Evolutionary conservation across 1,140 invertebrate genomes (phyloP).

Genomic region (Physella acuta): DNA sequence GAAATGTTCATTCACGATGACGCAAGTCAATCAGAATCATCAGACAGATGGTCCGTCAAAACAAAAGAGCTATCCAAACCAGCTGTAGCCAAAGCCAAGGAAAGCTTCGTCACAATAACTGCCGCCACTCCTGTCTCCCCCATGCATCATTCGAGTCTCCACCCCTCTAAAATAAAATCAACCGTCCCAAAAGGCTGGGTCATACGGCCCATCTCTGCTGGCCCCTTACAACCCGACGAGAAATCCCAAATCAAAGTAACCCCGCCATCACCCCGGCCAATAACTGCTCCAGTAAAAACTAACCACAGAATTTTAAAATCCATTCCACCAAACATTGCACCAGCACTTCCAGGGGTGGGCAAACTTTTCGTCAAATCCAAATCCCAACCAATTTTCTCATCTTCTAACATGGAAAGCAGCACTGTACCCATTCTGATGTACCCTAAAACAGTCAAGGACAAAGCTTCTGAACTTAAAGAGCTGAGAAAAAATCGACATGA

Average conservation of each 20-base stretch:
- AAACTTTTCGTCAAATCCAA: constrained; percentile 26
- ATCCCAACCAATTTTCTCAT: constrained; percentile 30
- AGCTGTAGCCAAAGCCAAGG: constrained; percentile 32
- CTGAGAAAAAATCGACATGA: constrained; percentile 34
- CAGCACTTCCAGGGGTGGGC: constrained; percentile 35
- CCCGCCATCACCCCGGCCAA: constrained; percentile 30
- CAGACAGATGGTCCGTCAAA: constrained; percentile 40
- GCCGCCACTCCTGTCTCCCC: constrained; percentile 38
- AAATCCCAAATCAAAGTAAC: neutral
- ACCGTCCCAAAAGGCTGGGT: constrained; percentile 48
- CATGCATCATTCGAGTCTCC: constrained; percentile 38
- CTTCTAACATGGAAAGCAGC: constrained; percentile 32
- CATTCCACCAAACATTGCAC: constrained; percentile 35
- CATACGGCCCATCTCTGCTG: constrained; percentile 51
- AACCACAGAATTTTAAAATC: constrained; percentile 34
- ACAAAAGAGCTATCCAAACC: constrained; percentile 36
- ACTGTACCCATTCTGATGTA: constrained; percentile 57
- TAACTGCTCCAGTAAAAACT: constrained; percentile 40
- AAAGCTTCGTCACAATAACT: constrained; percentile 44
- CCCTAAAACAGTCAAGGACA: constrained; percentile 47
- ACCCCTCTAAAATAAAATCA: constrained; percentile 44
- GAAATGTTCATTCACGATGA: constrained; percentile 38
- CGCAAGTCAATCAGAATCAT: constrained; percentile 39
- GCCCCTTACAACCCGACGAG: constrained; percentile 28
- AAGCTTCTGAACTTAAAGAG: constrained; percentile 41